Evolutionary conservation across 2,888 invertebrate species (phyloP), one percentile per base, ranked within the genome.

Genomic region (Ormyrus rosae): DNA sequence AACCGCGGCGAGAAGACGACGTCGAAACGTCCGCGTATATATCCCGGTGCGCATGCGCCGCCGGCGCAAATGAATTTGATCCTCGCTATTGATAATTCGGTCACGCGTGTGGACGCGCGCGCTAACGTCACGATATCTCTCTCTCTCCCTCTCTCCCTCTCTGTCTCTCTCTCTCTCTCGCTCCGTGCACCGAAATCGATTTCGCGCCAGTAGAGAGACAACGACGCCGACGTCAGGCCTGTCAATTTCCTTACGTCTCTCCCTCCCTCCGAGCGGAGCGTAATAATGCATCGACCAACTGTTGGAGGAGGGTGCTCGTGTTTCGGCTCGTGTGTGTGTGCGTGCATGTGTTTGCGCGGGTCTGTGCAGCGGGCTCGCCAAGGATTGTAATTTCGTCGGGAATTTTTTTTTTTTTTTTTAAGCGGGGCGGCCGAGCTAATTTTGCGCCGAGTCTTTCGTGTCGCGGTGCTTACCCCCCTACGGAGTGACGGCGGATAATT

Each of bases 51-150:
- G 75, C 68, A 56, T 51, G 19, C 45, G 55, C 83, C 82, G 84
- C 83, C 82, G 84, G 83, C 84, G 84, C 85, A 86, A 86, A 87
- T 86, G 85, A 86, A 85, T 87, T 87, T 86, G 86, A 87, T 86
- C 84, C 84, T 81, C 81, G 82, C 83, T 83, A 86, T 87, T 88
- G 86, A 87, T 87, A 87, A 86, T 86, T 87, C 85, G 85, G 81
- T 85, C 85, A 85, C 85, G 85, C 84, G 77, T 74, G 85, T 83
- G 84, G 84, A 84, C 84, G 84, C 63, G 71, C 45, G 82, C 84
- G 82, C 55, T 75, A 80, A 60, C 51, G 55, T 80, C 70, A 69
- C 72, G 51, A 68, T 77, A 72, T 72, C 74, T 73, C 34, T 78
- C 73, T 61, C 72, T 19, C 19, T 19, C 19, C 1, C 19, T 19